A percentile compares a stretch with the other conserved stretches of the same genome.
Evolutionary conservation across 2,888 invertebrate species (phyloP).

Genomic region (Bugula neritina): DNA sequence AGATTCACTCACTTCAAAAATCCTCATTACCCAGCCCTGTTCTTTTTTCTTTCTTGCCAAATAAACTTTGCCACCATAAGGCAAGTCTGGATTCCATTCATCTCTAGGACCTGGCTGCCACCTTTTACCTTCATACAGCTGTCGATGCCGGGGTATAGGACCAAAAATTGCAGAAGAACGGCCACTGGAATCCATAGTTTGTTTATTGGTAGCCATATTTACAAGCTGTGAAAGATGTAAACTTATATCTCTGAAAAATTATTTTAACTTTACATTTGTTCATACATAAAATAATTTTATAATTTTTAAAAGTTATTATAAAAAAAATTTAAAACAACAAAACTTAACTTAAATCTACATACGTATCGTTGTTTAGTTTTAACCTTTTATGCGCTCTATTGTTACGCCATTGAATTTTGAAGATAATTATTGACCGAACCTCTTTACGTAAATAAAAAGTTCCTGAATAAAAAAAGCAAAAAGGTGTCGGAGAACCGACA

Average conservation of each 20-base stretch:
- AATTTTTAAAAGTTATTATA: not conserved
- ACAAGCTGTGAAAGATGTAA: not conserved
- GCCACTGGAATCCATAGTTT: not conserved
- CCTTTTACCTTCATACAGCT: slow-evolving; percentile 19
- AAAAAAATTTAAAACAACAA: not conserved
- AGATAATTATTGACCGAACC: not conserved
- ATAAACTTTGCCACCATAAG: slow-evolving; percentile 55
- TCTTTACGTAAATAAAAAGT: not conserved
- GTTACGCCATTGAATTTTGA: not conserved
- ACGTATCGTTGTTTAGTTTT: not conserved
- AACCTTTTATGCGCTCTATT: not conserved
- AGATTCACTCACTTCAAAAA: slow-evolving; percentile 42
- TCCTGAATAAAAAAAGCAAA: not conserved
- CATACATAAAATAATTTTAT: too few species aligned
- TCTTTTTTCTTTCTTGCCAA: slow-evolving; percentile 53
- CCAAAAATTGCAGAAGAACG: not conserved
- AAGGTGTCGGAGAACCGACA: not conserved
- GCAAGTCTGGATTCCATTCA: slow-evolving; percentile 47
- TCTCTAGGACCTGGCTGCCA: slow-evolving; percentile 28
- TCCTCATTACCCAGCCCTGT: slow-evolving; percentile 43
- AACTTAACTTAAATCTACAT: too few species aligned
- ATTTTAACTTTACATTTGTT: not conserved
- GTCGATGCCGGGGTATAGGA: slow-evolving; percentile 20
- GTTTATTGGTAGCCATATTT: not conserved
- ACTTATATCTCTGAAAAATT: not conserved